phyloP scores from a whole-genome alignment of 1,140 invertebrate genomes.

The Oncopodura yosiiana region DNA sequence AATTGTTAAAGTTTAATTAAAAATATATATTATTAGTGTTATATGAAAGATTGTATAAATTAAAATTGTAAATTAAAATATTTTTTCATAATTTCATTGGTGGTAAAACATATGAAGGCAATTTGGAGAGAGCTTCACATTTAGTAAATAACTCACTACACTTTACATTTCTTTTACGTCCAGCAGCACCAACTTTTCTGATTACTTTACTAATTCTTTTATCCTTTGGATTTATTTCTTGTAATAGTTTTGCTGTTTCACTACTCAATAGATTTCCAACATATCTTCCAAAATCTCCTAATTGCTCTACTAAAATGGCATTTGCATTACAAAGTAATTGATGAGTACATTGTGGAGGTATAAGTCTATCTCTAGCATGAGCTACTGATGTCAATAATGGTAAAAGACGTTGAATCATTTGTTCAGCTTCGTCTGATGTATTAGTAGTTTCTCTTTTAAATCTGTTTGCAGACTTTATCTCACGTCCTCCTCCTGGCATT shows the following conservation, averaged over 20 bases:
- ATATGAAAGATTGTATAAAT: no score
- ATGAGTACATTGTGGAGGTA: constrained; percentile 15
- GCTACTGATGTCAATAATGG: constrained; percentile 12
- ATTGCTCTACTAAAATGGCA: constrained; percentile 5
- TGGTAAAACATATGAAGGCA: constrained; percentile 6
- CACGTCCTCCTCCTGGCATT: no score
- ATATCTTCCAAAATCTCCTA: constrained; percentile 12
- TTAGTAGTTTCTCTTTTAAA: no score
- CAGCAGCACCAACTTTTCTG: not conserved
- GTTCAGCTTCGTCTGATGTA: no score
- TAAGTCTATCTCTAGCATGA: constrained; percentile 22
- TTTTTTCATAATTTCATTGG: no score
- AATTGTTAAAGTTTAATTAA: no score
- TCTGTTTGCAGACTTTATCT: no score
- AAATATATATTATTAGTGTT: no score
- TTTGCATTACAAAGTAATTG: constrained; percentile 16
- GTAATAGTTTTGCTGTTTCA: constrained; percentile 4
- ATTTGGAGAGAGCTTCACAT: not conserved
- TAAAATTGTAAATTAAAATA: no score
- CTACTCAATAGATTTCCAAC: constrained; percentile 6
- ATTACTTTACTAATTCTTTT: not conserved
- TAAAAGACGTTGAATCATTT: no score
- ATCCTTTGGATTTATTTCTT: not conserved
- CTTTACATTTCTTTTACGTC: not conserved
- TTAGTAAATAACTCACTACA: not conserved